A percentile compares a stretch with the other conserved stretches of the same genome.
These are phyloP conservation scores for Poecile montanus DNA, from an alignment of 2,797 vertebrate genomes.

Conservation along the genomic window DNA sequence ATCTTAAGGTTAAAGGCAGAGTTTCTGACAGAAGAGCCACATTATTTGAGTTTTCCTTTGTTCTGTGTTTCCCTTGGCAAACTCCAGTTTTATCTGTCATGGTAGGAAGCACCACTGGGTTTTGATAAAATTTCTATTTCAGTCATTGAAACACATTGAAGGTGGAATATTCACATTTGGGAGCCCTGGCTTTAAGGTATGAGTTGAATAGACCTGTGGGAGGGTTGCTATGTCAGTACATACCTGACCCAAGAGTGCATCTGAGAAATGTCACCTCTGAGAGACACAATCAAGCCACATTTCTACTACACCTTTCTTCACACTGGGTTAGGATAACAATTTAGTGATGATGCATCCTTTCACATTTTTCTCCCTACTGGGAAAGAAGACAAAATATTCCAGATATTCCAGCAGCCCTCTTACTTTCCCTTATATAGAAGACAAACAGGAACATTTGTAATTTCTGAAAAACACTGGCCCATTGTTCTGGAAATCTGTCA, in stretches of 20 bases:
- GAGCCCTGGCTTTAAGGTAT: not conserved
- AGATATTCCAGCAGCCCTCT: not conserved
- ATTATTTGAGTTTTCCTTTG: not conserved
- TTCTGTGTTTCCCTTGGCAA: not conserved
- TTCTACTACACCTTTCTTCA: not conserved
- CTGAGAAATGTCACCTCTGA: not conserved
- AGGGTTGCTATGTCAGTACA: not conserved
- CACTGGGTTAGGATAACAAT: not conserved
- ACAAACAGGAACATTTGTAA: not conserved
- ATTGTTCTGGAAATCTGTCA: not conserved
- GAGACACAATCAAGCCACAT: not conserved
- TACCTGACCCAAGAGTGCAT: not conserved
- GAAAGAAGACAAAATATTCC: not conserved
- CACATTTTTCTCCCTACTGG: not conserved
- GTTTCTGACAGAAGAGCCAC: not conserved
- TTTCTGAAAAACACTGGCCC: not conserved
- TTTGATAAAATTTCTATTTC: not conserved
- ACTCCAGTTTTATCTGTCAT: not conserved
- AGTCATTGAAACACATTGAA: not conserved
- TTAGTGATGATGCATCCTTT: not conserved
- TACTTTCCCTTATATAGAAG: not conserved
- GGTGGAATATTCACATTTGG: not conserved
- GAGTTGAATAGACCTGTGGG: not conserved
- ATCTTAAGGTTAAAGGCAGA: not conserved
- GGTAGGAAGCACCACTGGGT: not conserved